These are phyloP conservation scores for Phengaris arion DNA, from an alignment of 2,888 invertebrate genomes.

Conservation along the genomic window DNA sequence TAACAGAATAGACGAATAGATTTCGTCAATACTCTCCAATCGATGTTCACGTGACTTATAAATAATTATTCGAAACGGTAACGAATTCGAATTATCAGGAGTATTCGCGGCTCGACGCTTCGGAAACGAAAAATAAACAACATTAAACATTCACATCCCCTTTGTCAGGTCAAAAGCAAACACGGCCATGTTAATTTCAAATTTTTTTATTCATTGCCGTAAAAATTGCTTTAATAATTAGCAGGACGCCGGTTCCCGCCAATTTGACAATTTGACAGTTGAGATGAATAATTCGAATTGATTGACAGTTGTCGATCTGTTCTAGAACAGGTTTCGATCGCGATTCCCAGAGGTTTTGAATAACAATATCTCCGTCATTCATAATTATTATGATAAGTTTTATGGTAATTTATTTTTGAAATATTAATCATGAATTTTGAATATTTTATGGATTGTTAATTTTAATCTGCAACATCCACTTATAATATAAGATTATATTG, in stretches of 20 bases:
- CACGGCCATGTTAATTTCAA: conserved; percentile 46
- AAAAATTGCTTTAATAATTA: conserved; percentile 65
- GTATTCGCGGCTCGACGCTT: conserved; percentile 55
- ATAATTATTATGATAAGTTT: conserved; percentile 31
- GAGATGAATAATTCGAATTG: conserved; percentile 55
- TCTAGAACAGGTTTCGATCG: conserved; percentile 57
- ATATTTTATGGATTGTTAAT: conserved; percentile 15
- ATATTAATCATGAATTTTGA: not conserved
- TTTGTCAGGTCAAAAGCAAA: conserved; percentile 55
- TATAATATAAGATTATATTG: conserved; percentile 48
- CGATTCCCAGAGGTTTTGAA: conserved; percentile 39
- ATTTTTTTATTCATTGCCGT: conserved; percentile 50
- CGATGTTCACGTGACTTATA: not conserved
- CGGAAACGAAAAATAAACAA: conserved; percentile 63
- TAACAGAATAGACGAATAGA: no score
- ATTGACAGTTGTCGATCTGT: conserved; percentile 60
- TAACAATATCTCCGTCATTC: conserved; percentile 35
- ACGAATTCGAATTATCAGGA: conserved; percentile 35
- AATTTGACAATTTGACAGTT: conserved; percentile 55
- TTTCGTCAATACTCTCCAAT: not conserved
- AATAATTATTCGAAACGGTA: conserved; percentile 30
- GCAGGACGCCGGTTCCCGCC: conserved; percentile 46
- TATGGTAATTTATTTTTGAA: conserved; percentile 23
- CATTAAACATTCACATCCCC: conserved; percentile 68
- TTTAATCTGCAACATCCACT: conserved; percentile 33